Percentiles rank a stretch among this genome's conserved stretches.
Conservation (phyloP, 2,797 vertebrate genomes). For the Sebastes hubbsi region DNA sequence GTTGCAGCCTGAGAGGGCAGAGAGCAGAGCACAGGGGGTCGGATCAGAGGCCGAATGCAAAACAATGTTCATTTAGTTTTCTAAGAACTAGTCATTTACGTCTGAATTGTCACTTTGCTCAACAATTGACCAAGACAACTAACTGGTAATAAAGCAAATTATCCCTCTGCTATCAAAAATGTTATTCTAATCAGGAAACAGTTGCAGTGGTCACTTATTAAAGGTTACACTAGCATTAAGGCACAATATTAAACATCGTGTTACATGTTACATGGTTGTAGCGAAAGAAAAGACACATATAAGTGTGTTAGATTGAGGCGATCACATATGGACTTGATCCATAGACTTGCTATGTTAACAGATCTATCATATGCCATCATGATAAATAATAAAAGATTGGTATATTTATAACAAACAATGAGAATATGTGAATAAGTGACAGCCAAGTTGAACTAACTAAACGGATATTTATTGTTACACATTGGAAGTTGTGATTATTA, state of each 20-base stretch:
- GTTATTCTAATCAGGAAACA: not conserved
- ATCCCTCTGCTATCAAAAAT: not conserved
- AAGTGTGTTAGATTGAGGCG: constrained; percentile 1
- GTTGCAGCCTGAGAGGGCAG: constrained; percentile 88
- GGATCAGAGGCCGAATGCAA: not conserved
- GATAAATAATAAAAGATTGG: not conserved
- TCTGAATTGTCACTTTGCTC: not conserved
- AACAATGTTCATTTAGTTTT: not conserved
- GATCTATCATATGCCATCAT: not conserved
- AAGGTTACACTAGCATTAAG: not conserved
- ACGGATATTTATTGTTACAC: not conserved
- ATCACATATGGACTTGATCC: not conserved
- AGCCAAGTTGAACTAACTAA: not conserved
- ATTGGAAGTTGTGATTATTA: not conserved
- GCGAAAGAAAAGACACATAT: not conserved
- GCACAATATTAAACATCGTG: not conserved
- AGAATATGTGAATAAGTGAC: not conserved
- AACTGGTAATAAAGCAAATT: not conserved
- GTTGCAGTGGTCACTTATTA: not conserved
- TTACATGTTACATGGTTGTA: not conserved
- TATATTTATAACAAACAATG: not conserved
- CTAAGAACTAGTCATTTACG: fast-evolving
- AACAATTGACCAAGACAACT: not conserved
- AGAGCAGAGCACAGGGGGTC: constrained; percentile 3
- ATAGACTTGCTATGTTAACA: not conserved